Conservation (phyloP, 2,113 vertebrate species). For the Meriones unguiculatus region DNA sequence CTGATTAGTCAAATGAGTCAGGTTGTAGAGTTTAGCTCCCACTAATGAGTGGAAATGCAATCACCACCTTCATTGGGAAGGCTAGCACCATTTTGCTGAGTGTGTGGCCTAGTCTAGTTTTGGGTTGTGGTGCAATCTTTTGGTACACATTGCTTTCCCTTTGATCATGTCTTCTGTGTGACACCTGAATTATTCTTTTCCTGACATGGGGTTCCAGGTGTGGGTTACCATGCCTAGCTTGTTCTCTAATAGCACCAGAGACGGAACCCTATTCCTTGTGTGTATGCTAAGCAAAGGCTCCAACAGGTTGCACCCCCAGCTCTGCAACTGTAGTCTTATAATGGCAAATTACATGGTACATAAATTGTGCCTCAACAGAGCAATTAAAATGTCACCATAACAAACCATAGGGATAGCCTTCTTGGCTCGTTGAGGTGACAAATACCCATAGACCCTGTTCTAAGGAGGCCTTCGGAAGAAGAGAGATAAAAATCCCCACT, state of each 20-base stretch:
- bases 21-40: not conserved
- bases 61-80: not conserved
- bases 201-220: not conserved
- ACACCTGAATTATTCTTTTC: not conserved
- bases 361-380: not conserved
- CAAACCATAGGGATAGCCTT: not conserved
- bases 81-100: not conserved
- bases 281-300: not conserved
- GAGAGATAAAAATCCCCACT: not conserved
- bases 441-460: not conserved
- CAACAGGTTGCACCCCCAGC: not conserved
- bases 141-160: too few species aligned
- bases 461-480: not conserved
- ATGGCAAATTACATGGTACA: not conserved
- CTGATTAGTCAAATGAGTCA: not conserved
- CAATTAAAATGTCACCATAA: not conserved
- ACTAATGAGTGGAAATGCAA: not conserved
- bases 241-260: not conserved
- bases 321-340: not conserved
- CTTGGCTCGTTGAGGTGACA: not conserved
- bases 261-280: not conserved
- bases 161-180: not conserved
- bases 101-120: not conserved
- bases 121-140: not conserved
- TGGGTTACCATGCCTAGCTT: not conserved